Percentiles rank a stretch among this genome's conserved stretches.
These are phyloP conservation scores for Onychomys arenicola DNA, from an alignment of 2,797 vertebrate species.

Conservation along the genomic window DNA sequence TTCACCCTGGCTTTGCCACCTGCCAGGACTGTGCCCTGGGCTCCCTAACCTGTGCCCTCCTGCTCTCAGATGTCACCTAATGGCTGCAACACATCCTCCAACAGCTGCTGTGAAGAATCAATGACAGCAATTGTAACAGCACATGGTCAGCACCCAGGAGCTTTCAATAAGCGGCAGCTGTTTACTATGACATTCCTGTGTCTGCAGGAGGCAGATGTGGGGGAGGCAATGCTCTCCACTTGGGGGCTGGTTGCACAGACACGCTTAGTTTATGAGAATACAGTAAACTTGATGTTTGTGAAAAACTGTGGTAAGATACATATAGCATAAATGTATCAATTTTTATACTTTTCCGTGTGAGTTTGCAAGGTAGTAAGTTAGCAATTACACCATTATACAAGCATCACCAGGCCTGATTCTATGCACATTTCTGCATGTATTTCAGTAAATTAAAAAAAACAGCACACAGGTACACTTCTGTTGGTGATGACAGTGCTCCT, in stretches of 20 bases:
- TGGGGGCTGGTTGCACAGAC: not conserved
- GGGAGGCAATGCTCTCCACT: not conserved
- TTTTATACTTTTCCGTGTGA: not conserved
- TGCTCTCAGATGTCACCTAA: not conserved
- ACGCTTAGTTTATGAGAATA: not conserved
- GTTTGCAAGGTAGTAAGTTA: not conserved
- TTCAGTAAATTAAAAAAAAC: not conserved
- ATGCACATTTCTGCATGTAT: accelerated
- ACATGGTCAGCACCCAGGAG: not conserved
- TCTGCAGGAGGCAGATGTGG: not conserved
- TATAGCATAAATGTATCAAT: not conserved
- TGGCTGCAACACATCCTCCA: not conserved
- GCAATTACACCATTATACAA: accelerated
- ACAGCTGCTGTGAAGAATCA: conserved; percentile 32
- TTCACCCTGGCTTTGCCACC: not conserved
- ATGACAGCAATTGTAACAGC: not conserved
- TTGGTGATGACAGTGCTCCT: not conserved
- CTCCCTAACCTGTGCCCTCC: not conserved
- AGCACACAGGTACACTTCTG: not conserved
- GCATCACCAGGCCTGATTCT: too few species aligned
- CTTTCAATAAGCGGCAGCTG: conserved; percentile 49
- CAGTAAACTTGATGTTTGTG: not conserved
- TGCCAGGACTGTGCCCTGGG: not conserved
- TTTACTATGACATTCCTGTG: not conserved
- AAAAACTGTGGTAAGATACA: not conserved